These are phyloP conservation scores for Plectus sambesii DNA, from an alignment of 1,140 invertebrate genomes.

Conservation along the genomic window DNA sequence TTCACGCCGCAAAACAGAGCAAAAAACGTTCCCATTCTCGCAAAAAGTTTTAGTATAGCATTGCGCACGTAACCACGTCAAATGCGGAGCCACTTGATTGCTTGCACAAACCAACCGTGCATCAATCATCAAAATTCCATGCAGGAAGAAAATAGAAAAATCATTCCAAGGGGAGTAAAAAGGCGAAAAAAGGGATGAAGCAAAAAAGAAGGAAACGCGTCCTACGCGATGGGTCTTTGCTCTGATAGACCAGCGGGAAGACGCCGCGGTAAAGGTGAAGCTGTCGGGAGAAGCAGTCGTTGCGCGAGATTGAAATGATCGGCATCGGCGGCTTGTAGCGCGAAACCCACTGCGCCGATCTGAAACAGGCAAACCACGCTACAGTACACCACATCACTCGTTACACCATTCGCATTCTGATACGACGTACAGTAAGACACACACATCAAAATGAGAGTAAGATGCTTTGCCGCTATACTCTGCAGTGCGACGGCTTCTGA, in stretches of 20 bases:
- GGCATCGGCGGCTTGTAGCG: constrained; percentile 91
- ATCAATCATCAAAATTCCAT: too few species aligned
- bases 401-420: background rate
- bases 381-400: too few species aligned
- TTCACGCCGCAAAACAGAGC: too few species aligned
- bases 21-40: too few species aligned
- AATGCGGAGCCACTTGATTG: too few species aligned
- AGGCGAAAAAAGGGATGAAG: constrained; percentile 1
- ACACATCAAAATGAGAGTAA: constrained; percentile 54
- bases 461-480: too few species aligned
- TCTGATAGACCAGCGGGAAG: constrained; percentile 74
- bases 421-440: background rate
- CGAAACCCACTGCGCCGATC: constrained; percentile 66
- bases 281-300: constrained; percentile 74
- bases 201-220: constrained; percentile 4
- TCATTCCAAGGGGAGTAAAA: background rate
- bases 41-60: too few species aligned
- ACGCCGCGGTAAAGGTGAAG: constrained; percentile 84
- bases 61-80: too few species aligned
- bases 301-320: constrained; percentile 85
- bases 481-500: too few species aligned
- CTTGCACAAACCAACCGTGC: too few species aligned
- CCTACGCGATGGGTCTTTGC: constrained; percentile 52
- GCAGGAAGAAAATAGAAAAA: background rate
- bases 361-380: constrained; percentile 16